Base-by-base conservation (phyloP, 2,113 vertebrate genomes). In the Notarius quadriscutis region DNA sequence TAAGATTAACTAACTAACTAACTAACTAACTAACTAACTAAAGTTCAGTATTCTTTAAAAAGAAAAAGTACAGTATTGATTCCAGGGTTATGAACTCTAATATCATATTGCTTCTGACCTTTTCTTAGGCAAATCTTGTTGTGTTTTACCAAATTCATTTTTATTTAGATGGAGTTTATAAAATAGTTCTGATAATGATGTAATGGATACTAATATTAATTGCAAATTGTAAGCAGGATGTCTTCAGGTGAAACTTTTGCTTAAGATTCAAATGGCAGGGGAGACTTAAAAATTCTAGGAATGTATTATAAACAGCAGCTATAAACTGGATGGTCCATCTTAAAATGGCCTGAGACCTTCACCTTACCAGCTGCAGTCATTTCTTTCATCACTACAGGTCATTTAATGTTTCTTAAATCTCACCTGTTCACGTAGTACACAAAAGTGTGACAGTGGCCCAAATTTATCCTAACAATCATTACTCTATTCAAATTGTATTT, bases 341-440 rank as follows among this genome's bases (percentile, higher is more conserved):
- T 81, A 71, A 75, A 86, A 83, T 85, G 74, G 62, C 82, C 89
- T 30, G 34, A 67, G 82, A 82, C 87, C 82, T 84, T 67, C 27
- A 25, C 69, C 18, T 57, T 55, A 9, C 85, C 92, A 91, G 89
- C 90, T 90, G 87, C 79, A 90, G 92, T 62, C 84, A 79, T 87
- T 91, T 83, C 87, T 88, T 1, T 87, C 89, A 14, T 3, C 60
- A 15, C 87, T 86, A 17, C 87, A 81, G 74, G 22, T 87, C 84
- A 88, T 62, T 87, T 92, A 89, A 87, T 86, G 88, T 75, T 88
- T 88, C 77, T 91, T 89, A 91, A 90, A 88, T 82, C 84, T 89
- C 88, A 84, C 57, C 69, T 51, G 81, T 85, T 80, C 51, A 85
- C 83, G 57, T 85, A 79, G 71, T 79, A 55, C 20, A 27, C n/a